phyloP scores from a whole-genome alignment of 2,797 vertebrate genomes.

The Manis pentadactyla region DNA sequence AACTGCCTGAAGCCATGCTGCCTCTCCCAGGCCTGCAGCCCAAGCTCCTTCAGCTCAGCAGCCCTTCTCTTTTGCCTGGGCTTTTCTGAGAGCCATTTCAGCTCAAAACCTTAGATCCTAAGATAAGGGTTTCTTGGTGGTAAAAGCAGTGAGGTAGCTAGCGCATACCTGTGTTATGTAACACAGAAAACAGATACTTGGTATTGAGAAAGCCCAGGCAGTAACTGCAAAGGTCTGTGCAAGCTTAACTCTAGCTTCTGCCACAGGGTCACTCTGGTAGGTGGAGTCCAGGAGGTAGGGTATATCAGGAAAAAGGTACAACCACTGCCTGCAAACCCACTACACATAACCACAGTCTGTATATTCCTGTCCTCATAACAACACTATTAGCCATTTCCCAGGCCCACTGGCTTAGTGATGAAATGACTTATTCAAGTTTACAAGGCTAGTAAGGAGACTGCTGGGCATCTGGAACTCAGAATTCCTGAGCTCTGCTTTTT shows the following conservation, averaged over 20 bases:
- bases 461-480: not conserved
- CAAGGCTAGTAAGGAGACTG: not conserved
- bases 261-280: not conserved
- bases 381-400: not conserved
- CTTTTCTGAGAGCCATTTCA: not conserved
- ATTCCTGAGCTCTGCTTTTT: not conserved
- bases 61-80: not conserved
- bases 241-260: not conserved
- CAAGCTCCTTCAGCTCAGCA: not conserved
- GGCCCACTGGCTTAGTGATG: not conserved
- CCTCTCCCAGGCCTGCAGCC: not conserved
- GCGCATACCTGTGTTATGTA: not conserved
- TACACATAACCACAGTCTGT: not conserved
- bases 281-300: not conserved
- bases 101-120: not conserved
- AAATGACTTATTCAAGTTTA: not conserved
- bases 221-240: not conserved
- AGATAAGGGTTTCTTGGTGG: not conserved
- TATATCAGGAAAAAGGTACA: not conserved
- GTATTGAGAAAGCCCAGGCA: not conserved
- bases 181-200: not conserved
- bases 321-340: not conserved
- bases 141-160: not conserved
- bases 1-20: not conserved
- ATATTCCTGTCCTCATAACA: not conserved